phyloP scores from a whole-genome alignment of 2,888 invertebrate species.

The Amphipoea oculea region DNA sequence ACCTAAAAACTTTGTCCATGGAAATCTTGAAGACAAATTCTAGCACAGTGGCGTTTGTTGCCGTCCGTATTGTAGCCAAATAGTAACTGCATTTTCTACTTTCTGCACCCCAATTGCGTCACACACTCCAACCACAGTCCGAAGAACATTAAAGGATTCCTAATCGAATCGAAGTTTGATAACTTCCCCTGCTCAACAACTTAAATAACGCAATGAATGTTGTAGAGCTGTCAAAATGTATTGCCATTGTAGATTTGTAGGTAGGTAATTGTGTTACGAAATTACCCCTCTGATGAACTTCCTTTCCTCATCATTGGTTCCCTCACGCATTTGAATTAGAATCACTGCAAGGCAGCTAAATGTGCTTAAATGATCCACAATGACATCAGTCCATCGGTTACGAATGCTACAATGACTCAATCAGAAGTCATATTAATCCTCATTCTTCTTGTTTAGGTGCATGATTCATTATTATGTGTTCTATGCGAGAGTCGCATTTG shows the following conservation, averaged over 20 bases:
- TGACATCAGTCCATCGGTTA: conserved; percentile 52
- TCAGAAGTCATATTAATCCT: conserved; percentile 40
- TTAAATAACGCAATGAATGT: neutral
- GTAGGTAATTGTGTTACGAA: neutral
- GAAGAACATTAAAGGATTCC: neutral
- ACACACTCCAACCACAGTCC: too few species aligned
- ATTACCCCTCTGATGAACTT: neutral
- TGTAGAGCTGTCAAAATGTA: neutral
- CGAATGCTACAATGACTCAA: conserved; percentile 46
- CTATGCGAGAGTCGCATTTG: conserved; percentile 3
- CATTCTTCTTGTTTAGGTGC: conserved; percentile 36
- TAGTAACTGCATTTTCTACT: too few species aligned
- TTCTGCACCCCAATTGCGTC: too few species aligned
- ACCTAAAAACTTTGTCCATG: conserved; percentile 7
- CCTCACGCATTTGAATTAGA: neutral
- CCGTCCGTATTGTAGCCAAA: neutral
- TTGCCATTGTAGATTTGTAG: neutral
- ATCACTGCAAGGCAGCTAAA: conserved; percentile 28
- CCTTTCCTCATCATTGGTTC: neutral
- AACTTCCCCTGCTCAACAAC: too few species aligned
- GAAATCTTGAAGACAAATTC: conserved; percentile 1
- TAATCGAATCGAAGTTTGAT: too few species aligned
- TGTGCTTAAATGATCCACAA: conserved; percentile 31
- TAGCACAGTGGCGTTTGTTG: neutral
- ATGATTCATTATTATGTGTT: conserved; percentile 44